Conservation (phyloP, 1,140 invertebrate species). For the Drosophila aff. region DNA sequence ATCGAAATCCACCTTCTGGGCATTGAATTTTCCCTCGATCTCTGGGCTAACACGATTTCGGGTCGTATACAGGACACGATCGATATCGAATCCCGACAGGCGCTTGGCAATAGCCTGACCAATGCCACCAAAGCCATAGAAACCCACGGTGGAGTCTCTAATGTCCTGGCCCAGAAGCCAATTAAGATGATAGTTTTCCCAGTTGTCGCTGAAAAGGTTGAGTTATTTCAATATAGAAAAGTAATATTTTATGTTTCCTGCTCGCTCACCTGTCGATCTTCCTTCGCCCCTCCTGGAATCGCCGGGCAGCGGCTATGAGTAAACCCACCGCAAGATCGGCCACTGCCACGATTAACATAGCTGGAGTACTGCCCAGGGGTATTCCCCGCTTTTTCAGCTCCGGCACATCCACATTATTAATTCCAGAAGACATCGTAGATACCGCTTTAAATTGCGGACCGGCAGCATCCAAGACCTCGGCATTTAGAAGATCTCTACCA, state of each 20-base stretch:
- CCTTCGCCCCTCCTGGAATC: constrained; percentile 90
- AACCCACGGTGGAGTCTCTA: constrained; percentile 93
- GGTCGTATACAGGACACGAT: constrained; percentile 90
- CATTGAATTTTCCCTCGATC: constrained; percentile 89
- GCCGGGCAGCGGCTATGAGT: constrained; percentile 85
- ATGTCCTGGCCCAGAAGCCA: constrained; percentile 95
- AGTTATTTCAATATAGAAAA: background rate
- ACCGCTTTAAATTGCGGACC: constrained; percentile 93
- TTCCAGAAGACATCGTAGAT: constrained; percentile 95
- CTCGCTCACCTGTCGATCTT: constrained; percentile 86
- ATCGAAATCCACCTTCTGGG: constrained; percentile 90
- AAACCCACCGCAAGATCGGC: constrained; percentile 93
- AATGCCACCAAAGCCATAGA: constrained; percentile 94
- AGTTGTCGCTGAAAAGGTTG: constrained; percentile 88
- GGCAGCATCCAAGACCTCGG: constrained; percentile 89
- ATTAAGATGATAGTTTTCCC: constrained; percentile 93
- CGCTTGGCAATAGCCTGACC: constrained; percentile 90
- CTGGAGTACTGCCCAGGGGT: constrained; percentile 94
- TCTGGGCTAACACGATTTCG: constrained; percentile 87
- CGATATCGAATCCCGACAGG: constrained; percentile 90
- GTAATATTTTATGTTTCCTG: background rate
- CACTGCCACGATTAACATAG: constrained; percentile 94
- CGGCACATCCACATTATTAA: constrained; percentile 91
- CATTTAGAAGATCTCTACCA: constrained; percentile 90
- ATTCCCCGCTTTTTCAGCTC: constrained; percentile 90